phyloP scores from a whole-genome alignment of 2,797 vertebrate species.

The Rhinogobio ventralis region DNA sequence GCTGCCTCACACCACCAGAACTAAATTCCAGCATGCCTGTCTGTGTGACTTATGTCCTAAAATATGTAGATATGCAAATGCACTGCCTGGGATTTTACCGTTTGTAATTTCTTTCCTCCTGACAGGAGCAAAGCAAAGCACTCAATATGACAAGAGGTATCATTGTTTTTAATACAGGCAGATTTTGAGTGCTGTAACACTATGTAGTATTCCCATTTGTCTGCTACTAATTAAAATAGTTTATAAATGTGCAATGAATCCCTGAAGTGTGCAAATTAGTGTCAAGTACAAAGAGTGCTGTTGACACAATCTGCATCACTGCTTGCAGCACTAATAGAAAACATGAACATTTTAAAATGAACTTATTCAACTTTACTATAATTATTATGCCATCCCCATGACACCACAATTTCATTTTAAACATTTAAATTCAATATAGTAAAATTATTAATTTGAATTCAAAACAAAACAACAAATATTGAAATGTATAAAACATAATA shows the following conservation, averaged over 20 bases:
- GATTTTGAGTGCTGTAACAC: neutral
- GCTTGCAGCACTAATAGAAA: neutral
- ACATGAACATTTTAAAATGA: neutral
- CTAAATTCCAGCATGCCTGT: conserved; percentile 41
- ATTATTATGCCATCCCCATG: neutral
- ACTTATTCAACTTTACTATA: neutral
- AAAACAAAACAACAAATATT: neutral
- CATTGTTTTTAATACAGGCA: neutral
- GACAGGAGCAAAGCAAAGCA: neutral
- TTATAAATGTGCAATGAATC: neutral
- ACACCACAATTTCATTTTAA: neutral
- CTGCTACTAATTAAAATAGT: conserved; percentile 1
- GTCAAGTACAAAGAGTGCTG: neutral
- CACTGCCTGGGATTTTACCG: conserved; percentile 10
- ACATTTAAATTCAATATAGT: neutral
- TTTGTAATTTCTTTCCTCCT: neutral
- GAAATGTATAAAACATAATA: neutral
- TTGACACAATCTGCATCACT: neutral
- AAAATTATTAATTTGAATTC: neutral
- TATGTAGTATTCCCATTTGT: neutral
- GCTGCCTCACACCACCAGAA: conserved; percentile 45
- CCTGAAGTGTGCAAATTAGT: neutral
- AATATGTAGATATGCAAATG: conserved; percentile 35
- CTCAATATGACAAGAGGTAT: conserved; percentile 1
- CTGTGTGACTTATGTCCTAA: conserved; percentile 24